These are phyloP conservation scores for Anguilla obscura DNA, from an alignment of 2,797 vertebrate genomes.

Conservation along the genomic window DNA sequence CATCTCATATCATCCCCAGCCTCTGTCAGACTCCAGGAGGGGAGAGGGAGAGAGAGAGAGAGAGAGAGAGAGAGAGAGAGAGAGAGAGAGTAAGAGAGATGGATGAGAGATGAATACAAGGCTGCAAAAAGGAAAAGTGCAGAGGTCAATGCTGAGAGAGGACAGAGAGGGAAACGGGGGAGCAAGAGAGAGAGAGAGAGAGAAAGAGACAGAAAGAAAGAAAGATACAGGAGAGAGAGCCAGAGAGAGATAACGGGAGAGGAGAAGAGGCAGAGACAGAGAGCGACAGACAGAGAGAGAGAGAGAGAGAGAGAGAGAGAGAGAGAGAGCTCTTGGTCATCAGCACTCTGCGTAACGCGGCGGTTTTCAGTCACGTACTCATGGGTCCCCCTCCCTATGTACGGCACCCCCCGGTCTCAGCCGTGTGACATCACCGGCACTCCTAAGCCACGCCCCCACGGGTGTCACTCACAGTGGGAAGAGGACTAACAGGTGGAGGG, in stretches of 20 bases:
- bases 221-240: slow-evolving; percentile 22
- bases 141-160: neutral
- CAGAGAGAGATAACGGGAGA: neutral
- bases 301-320: neutral
- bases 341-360: neutral
- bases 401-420: neutral
- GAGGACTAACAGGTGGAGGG: neutral
- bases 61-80: neutral
- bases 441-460: neutral
- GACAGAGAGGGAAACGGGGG: neutral
- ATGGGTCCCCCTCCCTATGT: neutral
- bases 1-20: neutral
- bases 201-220: slow-evolving; percentile 20
- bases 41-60: neutral
- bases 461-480: neutral
- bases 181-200: neutral
- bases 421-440: neutral
- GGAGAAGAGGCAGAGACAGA: slow-evolving; percentile 9
- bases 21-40: neutral
- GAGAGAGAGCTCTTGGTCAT: neutral
- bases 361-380: neutral
- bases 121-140: neutral
- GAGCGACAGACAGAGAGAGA: slow-evolving; percentile 1
- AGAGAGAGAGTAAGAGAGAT: neutral
- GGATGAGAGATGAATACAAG: neutral